Evolutionary conservation across 2,113 vertebrate species (phyloP), one percentile per base, ranked within the genome.

Genomic region (Fulmarus glacialis): DNA sequence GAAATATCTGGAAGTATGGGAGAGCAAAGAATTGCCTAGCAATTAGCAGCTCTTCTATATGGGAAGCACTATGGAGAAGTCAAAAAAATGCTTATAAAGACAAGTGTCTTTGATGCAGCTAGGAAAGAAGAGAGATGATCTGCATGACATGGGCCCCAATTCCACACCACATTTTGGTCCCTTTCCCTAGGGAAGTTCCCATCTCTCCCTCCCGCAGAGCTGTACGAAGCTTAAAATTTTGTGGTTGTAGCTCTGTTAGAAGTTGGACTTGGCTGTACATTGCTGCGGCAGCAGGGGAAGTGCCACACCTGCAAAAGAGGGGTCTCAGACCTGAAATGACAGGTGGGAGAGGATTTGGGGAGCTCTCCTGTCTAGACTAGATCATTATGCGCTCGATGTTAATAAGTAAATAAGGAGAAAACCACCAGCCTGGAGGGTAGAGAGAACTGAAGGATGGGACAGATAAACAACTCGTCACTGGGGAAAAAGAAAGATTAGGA

Each of bases 321-420:
- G 50, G 20, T 42, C 64, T 89, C 67, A 60, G 78, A 55, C 40
- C 12, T 34, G 48, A 66, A 85, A 60, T 8, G 32, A 50, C 26
- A 72, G 40, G 27, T 10, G 29, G 23, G 47, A 80, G 38, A 89
- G 15, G 34, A 94, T 82, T 4, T 47, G 26, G 21, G 32, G 20
- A 82, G 26, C 23, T 56, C 20, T 89, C 21, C 47, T 72, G 27
- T 29, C 19, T 47, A 48, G 34, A 71, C 15, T 38, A 55, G 21
- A 32, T 36, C 3, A 0, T 40, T 71, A 47, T 4, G 18, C 0
- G 0, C 27, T 42, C 29, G 29, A 3, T 74, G 14, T 15, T 48
- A 58, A 11, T 21, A 91, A 22, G 15, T 29, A 89, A 58, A 15
- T 40, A 52, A 12, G 27, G 17, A 82, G 20, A 84, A 89, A 71